Evolutionary conservation across 1,140 invertebrate genomes (phyloP), one percentile per base, ranked within the genome.

Genomic region (Bursaphelenchus mucronatus): DNA sequence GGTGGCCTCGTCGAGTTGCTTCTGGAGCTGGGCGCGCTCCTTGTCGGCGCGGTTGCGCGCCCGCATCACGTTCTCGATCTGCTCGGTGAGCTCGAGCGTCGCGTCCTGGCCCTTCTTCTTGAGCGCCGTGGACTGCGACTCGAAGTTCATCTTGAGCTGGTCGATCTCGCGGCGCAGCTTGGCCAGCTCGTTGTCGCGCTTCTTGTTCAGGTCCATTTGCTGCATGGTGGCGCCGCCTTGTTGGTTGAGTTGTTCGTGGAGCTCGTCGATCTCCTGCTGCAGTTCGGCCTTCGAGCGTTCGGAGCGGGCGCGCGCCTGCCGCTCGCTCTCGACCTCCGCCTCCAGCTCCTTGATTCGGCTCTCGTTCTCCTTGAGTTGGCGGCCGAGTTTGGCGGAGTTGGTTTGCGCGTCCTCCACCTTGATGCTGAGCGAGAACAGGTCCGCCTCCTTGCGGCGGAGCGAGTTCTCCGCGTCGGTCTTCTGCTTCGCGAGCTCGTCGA

Each of bases 41-140:
- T 93, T 92, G 76, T 90, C 91, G 82, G 94, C 83, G 85, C 93
- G 92, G 89, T 94, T 94, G 87, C 94, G 94, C 82, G 89, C 88
- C 83, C 97, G 96, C 92, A 93, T 96, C 82, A 91, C 89, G 83
- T 97, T 93, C 85, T 98, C 95, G 82, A 98, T 92, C 85, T 98
- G 94, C 85, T 99, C 95, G 76, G 91, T 90, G 89, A 99, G 92
- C 84, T 97, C 94, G 73, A 90, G 88, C 78, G 94, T 90, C 79
- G 92, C 90, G 86, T 98, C 95, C 82, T 96, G 94, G 86, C 97
- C 91, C 87, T 98, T 98, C 88, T 98, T 98, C 84, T 94, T 90
- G 72, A 97, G 87, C 82, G 89, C 90, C 75, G 90, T 88, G 76
- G 97, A 86, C 72, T 91, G 91, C 66, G 91, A 88, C 85, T 97